Evolutionary conservation across 2,888 invertebrate species (phyloP).

Genomic region (Argyra leucocephala): DNA sequence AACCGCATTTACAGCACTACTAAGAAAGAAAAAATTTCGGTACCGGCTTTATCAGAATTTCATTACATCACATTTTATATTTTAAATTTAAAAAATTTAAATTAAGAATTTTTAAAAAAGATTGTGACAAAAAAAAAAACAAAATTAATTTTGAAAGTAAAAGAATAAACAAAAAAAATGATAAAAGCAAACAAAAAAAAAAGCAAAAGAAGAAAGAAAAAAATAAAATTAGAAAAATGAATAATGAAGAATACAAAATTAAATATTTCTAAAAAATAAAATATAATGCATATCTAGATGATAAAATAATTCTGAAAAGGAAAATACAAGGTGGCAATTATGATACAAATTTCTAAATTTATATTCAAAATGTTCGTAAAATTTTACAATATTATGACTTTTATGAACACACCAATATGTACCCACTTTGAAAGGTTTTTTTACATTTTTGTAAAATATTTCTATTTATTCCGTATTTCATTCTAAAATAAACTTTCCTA

Average conservation of each 20-base stretch:
- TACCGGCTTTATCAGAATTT: constrained; percentile 2
- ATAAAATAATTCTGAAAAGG: too few relatives aligned
- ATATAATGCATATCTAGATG: too few relatives aligned
- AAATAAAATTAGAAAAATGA: constrained; percentile 16
- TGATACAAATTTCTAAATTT: too few relatives aligned
- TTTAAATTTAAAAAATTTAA: background rate
- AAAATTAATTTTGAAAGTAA: constrained; percentile 22
- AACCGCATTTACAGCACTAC: constrained; percentile 75
- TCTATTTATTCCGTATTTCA: too few relatives aligned
- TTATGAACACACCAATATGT: too few relatives aligned
- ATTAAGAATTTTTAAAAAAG: constrained; percentile 27
- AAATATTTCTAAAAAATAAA: constrained; percentile 2
- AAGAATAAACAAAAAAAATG: constrained; percentile 14
- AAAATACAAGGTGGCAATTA: too few relatives aligned
- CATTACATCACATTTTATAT: background rate
- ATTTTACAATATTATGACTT: too few relatives aligned
- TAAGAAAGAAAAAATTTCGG: constrained; percentile 45
- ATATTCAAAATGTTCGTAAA: too few relatives aligned
- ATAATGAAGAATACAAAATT: constrained; percentile 15
- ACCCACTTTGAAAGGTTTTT: too few relatives aligned
- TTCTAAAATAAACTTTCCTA: too few relatives aligned
- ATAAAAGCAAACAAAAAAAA: constrained; percentile 12
- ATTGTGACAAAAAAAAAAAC: constrained; percentile 18
- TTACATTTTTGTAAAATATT: too few relatives aligned
- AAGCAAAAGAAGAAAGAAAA: constrained; percentile 13